Evolutionary conservation across 2,888 invertebrate genomes (phyloP), one percentile per base, ranked within the genome.

Genomic region (Hirtodrosophila confusa): DNA sequence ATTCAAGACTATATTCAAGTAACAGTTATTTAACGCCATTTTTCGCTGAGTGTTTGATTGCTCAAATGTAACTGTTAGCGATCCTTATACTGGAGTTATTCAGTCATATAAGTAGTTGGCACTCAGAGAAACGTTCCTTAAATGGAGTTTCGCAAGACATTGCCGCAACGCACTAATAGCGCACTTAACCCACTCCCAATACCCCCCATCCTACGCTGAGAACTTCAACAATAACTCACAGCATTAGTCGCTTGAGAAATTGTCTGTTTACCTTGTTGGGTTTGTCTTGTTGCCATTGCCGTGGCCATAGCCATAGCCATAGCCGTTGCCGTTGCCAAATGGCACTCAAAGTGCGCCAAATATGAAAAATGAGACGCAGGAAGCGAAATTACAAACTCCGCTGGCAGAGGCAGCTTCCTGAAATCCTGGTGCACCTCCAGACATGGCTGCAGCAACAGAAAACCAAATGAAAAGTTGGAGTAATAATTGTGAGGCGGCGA

Each of bases 191-290:
- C 50, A 47, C 47, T 54, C 33, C 50, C 40, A 17, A 41, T 54
- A 5, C 67, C 56, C 56, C 45, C 56, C 56, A 12, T 44, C 23
- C 54, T 40, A 37, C 1, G 31, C 44, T 40, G 29, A 3, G 44
- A 64, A 66, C 60, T 70, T 71, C 56, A 56, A 78, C 85, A 82
- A 82, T 85, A 87, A 82, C 82, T 87, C 87, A 85, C 51, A 74
- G 83, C 86, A 87, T 83, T 83, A 87, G 87, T 74, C 88, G 88
- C 79, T 87, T 87, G 88, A 85, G 86, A 88, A 86, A 86, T 78
- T 88, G 88, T 86, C 85, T 86, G 87, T 88, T 86, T 86, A 86
- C 85, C 85, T 86, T 86, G 85, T 85, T 86, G 79, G 85, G 65
- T 53, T 41, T 44, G 50, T 11, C 50, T 37, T 45, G 47, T 50